A percentile compares a stretch with the other conserved stretches of the same genome.
phyloP scores from a whole-genome alignment of 2,888 invertebrate species.

The Alviniconcha strummeri region DNA sequence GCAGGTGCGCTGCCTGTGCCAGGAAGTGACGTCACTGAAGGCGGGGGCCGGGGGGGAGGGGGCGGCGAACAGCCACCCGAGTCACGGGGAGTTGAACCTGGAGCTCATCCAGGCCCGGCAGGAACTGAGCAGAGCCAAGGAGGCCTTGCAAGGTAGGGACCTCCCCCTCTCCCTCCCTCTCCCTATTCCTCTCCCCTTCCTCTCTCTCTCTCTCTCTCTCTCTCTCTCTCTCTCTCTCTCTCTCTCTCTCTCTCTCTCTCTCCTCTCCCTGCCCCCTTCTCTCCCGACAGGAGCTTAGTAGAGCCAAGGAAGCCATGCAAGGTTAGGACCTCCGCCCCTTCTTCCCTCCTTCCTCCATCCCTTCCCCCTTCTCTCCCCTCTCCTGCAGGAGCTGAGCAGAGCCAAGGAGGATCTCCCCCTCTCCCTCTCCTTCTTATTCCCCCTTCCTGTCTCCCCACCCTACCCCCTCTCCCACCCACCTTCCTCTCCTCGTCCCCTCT shows the following conservation, averaged over 20 bases:
- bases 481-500: too few species aligned
- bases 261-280: too few species aligned
- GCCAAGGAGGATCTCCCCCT: too few species aligned
- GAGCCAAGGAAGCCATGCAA: constrained; percentile 86
- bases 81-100: constrained; percentile 73
- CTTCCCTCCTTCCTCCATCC: too few species aligned
- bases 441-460: too few species aligned
- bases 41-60: constrained; percentile 69
- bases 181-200: too few species aligned
- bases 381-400: too few species aligned
- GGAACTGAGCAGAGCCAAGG: constrained; percentile 81
- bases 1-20: constrained; percentile 32
- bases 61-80: constrained; percentile 50
- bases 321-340: constrained; percentile 65
- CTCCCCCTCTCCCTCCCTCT: not conserved
- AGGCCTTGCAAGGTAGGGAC: constrained; percentile 80
- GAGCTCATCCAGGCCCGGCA: constrained; percentile 82
- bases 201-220: not conserved
- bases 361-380: too few species aligned
- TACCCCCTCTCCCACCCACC: too few species aligned
- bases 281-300: constrained; percentile 80
- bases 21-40: constrained; percentile 41
- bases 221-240: constrained; percentile 15
- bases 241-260: constrained; percentile 11
- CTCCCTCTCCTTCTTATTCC: too few species aligned